Evolutionary conservation across 2,888 invertebrate genomes (phyloP), one percentile per base, ranked within the genome.

Genomic region (Cepaea hortensis): DNA sequence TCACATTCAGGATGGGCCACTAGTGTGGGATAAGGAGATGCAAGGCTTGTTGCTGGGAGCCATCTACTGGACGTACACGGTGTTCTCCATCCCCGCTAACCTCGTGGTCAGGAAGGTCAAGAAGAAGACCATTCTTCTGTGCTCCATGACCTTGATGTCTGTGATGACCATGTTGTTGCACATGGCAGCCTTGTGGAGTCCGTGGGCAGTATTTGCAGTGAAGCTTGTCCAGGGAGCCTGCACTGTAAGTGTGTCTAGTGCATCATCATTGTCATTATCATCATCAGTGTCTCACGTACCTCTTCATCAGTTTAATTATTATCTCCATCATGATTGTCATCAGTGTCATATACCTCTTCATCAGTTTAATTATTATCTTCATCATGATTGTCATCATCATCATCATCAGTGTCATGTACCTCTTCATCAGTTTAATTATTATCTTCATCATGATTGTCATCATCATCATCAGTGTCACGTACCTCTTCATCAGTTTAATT

Each of bases 41-140:
- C 95, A 96, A 90, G 95, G 96, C 46, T 90, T 93, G 0, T 93
- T 96, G 80, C 93, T 96, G 4, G 95, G 95, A 9, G 94, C 95
- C 5, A 95, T 96, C 91, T 96, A 95, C 93, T 96, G 95, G 90
- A 95, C 95, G 65, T 95, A 95, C 90, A 89, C 94, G 75, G 88
- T 93, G 75, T 92, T 89, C 90, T 92, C 94, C 90, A 91, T 95
- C 75, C 91, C 93, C 50, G 93, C 91, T 48, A 93, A 93, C 3
- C 88, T 90, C 65, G 85, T 92, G 62, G 70, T 87, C 15, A 65
- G 82, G 20, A 50, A 81, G 46, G 90, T 90, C 79, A 92, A 92
- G 20, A 92, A 92, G 82, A 94, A 93, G 85, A 90, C 91, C 73
- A 92, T 94, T 35, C 89, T 94, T 23, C 89, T 90, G 13, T 88